Evolutionary conservation across 2,113 vertebrate species (phyloP).

Genomic region (Elephas maximus): DNA sequence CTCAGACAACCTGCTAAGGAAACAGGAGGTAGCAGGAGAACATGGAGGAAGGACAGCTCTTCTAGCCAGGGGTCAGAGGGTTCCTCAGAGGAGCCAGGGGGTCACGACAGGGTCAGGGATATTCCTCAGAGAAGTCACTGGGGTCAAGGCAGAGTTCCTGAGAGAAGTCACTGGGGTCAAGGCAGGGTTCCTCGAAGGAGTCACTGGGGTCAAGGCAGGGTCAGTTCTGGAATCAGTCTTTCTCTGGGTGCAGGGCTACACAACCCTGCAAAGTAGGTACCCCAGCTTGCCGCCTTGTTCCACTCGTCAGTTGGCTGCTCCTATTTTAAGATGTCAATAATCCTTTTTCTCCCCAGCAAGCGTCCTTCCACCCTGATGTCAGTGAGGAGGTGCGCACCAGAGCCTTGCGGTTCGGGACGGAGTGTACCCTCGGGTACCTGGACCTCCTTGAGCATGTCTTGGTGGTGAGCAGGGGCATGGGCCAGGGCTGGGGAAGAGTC

Average conservation of each 20-base stretch:
- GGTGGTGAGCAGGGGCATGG: constrained; percentile 88
- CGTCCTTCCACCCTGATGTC: constrained; percentile 95
- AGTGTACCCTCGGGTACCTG: constrained; percentile 96
- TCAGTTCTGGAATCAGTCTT: background rate
- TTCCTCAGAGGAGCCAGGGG: background rate
- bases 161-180: background rate
- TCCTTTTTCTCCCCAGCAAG: constrained; percentile 91
- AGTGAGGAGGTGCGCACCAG: constrained; percentile 91
- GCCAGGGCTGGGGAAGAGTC: background rate
- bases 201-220: background rate
- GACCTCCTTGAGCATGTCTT: constrained; percentile 97
- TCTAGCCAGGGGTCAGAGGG: background rate
- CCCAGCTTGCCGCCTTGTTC: background rate
- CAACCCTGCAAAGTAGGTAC: background rate
- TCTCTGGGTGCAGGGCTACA: background rate
- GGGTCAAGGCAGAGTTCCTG: background rate
- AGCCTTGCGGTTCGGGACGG: constrained; percentile 94
- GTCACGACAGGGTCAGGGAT: no score
- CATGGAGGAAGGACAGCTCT: background rate
- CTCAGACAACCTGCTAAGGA: background rate
- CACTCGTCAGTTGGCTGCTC: background rate
- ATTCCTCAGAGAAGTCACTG: no score
- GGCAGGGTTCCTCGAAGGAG: no score
- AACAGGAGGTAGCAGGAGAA: background rate
- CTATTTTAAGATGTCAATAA: background rate